Percentiles rank a stretch among this genome's conserved stretches.
These are phyloP conservation scores for Iguana delicatissima DNA, from an alignment of 2,797 vertebrate species.

Conservation along the genomic window DNA sequence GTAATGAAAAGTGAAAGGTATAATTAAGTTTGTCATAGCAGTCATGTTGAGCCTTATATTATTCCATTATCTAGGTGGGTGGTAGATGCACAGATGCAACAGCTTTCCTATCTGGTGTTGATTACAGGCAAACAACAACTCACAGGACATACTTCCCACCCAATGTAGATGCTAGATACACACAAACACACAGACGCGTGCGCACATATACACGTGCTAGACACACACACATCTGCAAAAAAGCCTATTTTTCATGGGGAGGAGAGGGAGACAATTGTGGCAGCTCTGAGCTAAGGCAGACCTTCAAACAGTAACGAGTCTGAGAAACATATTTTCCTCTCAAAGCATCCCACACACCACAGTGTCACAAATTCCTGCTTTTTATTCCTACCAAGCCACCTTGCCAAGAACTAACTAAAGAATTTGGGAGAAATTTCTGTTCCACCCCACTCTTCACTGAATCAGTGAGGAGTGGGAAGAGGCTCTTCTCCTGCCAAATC, in stretches of 20 bases:
- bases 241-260: background rate
- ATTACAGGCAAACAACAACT: background rate
- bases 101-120: background rate
- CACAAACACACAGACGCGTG: too few relatives aligned
- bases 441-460: background rate
- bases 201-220: too few relatives aligned
- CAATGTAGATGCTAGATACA: background rate
- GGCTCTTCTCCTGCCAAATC: background rate
- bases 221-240: too few relatives aligned
- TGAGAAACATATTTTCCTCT: background rate
- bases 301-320: background rate
- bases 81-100: background rate
- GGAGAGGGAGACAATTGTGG: too few relatives aligned
- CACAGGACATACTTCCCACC: background rate
- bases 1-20: background rate
- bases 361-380: slow-evolving; percentile 12
- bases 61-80: background rate
- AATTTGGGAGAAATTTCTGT: background rate
- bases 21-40: background rate
- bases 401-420: background rate
- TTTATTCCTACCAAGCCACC: slow-evolving; percentile 6
- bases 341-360: background rate
- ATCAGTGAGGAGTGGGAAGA: slow-evolving; percentile 23
- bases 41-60: background rate
- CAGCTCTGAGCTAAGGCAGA: background rate